Conservation (phyloP, 2,113 vertebrate genomes). For the Aphyosemion australe region DNA sequence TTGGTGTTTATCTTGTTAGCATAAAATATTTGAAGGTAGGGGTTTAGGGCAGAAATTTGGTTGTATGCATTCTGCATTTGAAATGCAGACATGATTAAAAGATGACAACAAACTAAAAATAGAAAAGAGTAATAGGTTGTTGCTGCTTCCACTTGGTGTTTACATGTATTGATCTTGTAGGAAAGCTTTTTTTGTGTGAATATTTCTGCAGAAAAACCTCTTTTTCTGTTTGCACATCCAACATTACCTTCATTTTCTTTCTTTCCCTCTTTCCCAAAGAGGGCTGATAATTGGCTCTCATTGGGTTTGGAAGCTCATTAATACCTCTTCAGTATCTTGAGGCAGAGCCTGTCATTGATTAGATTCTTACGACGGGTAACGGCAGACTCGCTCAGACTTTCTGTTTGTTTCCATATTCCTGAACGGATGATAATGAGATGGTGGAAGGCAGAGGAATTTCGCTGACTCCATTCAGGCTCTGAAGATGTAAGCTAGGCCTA, state of each 20-base stretch:
- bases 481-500: constrained; percentile 57
- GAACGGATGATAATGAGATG: constrained; percentile 67
- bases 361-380: constrained; percentile 51
- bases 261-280: constrained; percentile 28
- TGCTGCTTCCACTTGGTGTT: constrained; percentile 6
- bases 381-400: constrained; percentile 35
- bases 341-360: constrained; percentile 65
- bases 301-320: constrained; percentile 71
- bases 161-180: constrained; percentile 32
- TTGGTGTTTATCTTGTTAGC: background rate
- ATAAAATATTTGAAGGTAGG: background rate
- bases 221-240: constrained; percentile 10
- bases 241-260: constrained; percentile 10
- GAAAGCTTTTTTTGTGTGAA: constrained; percentile 23
- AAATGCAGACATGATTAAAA: background rate
- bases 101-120: constrained; percentile 11
- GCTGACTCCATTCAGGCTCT: constrained; percentile 59
- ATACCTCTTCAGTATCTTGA: constrained; percentile 61
- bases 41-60: background rate
- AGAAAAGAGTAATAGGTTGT: background rate
- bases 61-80: background rate
- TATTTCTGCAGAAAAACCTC: constrained; percentile 19
- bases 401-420: constrained; percentile 51
- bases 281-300: constrained; percentile 67
- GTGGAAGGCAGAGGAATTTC: constrained; percentile 48